These are phyloP conservation scores for Hydrocynus forskahlii DNA, from an alignment of 2,797 vertebrate genomes.

Conservation along the genomic window DNA sequence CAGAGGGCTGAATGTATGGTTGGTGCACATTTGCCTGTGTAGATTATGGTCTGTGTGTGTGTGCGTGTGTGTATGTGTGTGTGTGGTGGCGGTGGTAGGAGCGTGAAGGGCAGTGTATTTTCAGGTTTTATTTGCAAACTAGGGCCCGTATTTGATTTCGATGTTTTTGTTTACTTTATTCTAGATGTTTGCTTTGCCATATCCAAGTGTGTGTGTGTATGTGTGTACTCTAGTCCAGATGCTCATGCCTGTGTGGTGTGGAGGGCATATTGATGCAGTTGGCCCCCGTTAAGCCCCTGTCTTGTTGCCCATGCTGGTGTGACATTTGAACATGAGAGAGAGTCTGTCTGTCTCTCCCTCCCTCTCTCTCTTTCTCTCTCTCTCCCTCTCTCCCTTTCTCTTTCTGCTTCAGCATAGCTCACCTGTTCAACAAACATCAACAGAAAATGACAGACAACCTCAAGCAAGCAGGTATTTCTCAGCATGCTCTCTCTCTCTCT, in stretches of 20 bases:
- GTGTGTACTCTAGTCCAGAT: conserved; percentile 14
- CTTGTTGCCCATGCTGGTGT: conserved; percentile 70
- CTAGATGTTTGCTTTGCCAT: conserved; percentile 12
- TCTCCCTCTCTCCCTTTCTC: conserved; percentile 48
- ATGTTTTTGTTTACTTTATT: conserved; percentile 18
- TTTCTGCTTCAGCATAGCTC: conserved; percentile 65
- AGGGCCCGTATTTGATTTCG: neutral
- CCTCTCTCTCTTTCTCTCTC: conserved; percentile 35
- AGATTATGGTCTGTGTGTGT: too few relatives aligned
- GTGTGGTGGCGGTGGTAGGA: neutral
- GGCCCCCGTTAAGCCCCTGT: conserved; percentile 69
- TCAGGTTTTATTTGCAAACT: neutral
- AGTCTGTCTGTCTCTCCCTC: conserved; percentile 10
- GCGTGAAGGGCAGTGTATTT: neutral
- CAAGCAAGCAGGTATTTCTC: conserved; percentile 48
- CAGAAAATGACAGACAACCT: conserved; percentile 66
- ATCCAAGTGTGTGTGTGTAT: conserved; percentile 9
- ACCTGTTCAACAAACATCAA: conserved; percentile 67
- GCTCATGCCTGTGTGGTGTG: conserved; percentile 12
- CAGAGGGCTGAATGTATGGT: too few relatives aligned
- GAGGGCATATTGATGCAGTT: conserved; percentile 69
- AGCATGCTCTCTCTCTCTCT: conserved; percentile 62
- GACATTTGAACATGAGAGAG: conserved; percentile 66
- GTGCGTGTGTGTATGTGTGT: conserved; percentile 58
- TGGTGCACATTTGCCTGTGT: too few relatives aligned